Evolutionary conservation across 2,888 invertebrate species (phyloP).

Genomic region (Polydesmus complanatus): DNA sequence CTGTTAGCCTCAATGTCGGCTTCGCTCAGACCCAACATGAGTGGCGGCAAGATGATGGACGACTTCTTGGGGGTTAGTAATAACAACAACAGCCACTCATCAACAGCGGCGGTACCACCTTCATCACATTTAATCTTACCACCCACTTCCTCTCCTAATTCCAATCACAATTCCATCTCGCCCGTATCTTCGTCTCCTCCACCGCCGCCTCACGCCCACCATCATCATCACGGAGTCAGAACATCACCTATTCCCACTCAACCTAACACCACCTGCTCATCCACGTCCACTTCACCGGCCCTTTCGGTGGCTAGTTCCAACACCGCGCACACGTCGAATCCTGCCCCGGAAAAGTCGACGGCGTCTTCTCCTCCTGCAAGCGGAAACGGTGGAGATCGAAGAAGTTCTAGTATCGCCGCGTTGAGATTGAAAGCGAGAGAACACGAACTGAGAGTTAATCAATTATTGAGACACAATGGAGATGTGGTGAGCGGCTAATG

Average conservation of each 20-base stretch:
- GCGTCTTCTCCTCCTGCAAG: neutral
- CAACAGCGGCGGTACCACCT: neutral
- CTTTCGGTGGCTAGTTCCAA: neutral
- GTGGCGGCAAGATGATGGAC: neutral
- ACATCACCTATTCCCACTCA: constrained; percentile 17
- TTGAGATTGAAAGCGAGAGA: constrained; percentile 75
- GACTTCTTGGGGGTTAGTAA: neutral
- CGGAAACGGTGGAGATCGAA: constrained; percentile 47
- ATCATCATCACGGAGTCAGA: constrained; percentile 15
- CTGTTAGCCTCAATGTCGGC: constrained; percentile 64
- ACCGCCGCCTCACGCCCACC: constrained; percentile 22
- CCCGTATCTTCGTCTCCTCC: constrained; percentile 32
- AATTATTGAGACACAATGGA: constrained; percentile 7
- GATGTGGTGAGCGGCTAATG: constrained; percentile 2
- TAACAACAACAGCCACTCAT: neutral
- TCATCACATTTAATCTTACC: constrained; percentile 27
- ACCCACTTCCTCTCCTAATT: constrained; percentile 40
- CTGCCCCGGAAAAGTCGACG: neutral
- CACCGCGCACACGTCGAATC: neutral
- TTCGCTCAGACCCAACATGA: constrained; percentile 35
- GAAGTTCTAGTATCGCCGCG: constrained; percentile 76
- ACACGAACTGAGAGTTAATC: constrained; percentile 67
- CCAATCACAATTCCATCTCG: constrained; percentile 25
- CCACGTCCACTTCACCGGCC: constrained; percentile 31
- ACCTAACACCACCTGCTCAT: neutral